Conservation (phyloP, 2,113 vertebrate genomes). For the Eurypyga helias region DNA sequence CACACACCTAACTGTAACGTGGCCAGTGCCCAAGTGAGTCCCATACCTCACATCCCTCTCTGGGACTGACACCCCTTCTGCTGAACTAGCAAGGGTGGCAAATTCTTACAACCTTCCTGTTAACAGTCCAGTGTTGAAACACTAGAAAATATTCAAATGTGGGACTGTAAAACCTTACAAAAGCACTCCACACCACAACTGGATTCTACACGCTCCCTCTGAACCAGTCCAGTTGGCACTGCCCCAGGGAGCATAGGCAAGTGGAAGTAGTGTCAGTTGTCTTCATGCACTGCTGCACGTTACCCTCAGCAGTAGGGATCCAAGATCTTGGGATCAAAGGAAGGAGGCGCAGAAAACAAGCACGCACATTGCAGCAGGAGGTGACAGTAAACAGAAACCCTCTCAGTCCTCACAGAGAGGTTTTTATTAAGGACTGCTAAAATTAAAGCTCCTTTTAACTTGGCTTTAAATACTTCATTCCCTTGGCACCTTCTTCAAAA, state of each 20-base stretch:
- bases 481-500: constrained; percentile 55
- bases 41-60: neutral
- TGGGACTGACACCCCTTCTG: neutral
- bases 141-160: neutral
- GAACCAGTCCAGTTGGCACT: neutral
- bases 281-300: constrained; percentile 6
- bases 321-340: constrained; percentile 48
- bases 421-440: constrained; percentile 36
- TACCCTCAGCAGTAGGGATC: neutral
- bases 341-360: constrained; percentile 12
- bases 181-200: neutral
- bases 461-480: constrained; percentile 22
- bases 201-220: neutral
- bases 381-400: constrained; percentile 53
- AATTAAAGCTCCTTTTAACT: constrained; percentile 56
- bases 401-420: constrained; percentile 5
- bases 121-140: neutral
- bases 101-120: neutral
- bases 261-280: neutral
- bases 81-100: neutral
- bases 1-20: fast-evolving
- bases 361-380: constrained; percentile 34
- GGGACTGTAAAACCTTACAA: neutral
- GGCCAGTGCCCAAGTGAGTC: neutral
- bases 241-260: neutral